phyloP scores from a whole-genome alignment of 2,113 vertebrate species.

The Nesoenas mayeri region DNA sequence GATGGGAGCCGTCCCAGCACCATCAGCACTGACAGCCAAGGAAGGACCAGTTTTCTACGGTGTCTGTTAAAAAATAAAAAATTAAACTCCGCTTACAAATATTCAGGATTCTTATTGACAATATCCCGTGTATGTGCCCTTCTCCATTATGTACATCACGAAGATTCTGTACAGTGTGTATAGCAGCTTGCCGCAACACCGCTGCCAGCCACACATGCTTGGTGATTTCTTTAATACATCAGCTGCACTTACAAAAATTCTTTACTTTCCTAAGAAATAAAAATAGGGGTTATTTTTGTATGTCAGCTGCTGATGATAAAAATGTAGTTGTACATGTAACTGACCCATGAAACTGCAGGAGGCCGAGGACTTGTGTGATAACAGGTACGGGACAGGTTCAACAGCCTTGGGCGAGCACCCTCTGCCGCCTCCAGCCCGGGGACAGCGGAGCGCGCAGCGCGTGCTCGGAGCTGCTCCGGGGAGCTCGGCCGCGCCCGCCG shows the following conservation, averaged over 20 bases:
- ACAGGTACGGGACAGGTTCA: neutral
- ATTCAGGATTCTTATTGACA: neutral
- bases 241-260: neutral
- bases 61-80: neutral
- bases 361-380: neutral
- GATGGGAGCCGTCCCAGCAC: neutral
- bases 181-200: neutral
- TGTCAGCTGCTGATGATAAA: neutral
- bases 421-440: neutral
- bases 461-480: neutral
- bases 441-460: neutral
- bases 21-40: neutral
- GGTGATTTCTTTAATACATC: neutral
- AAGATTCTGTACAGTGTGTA: neutral
- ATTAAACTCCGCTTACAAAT: neutral
- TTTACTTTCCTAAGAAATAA: neutral
- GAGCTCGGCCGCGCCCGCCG: neutral
- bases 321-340: neutral
- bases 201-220: neutral
- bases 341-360: neutral
- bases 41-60: neutral
- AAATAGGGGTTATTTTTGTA: neutral
- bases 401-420: too few species aligned
- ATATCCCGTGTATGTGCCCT: neutral
- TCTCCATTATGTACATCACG: neutral